phyloP scores from a whole-genome alignment of 1,140 invertebrate species.

The Pogonomyrmex barbatus region DNA sequence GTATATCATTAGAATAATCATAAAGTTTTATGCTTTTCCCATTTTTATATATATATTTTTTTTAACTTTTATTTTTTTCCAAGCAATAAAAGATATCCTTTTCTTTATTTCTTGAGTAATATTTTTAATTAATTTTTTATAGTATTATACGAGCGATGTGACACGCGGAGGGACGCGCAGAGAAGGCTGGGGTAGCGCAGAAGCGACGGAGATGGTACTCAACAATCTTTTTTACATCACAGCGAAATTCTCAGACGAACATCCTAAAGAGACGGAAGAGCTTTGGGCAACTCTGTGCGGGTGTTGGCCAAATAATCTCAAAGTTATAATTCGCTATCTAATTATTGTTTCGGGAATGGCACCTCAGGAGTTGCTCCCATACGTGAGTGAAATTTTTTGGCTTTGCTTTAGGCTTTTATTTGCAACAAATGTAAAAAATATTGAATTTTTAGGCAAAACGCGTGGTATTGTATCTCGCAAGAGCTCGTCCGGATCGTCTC shows the following conservation, averaged over 20 bases:
- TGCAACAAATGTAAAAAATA: neutral
- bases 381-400: slow-evolving; percentile 88
- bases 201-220: slow-evolving; percentile 99
- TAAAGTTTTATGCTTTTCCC: neutral
- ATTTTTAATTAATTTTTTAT: slow-evolving; percentile 67
- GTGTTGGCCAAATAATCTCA: slow-evolving; percentile 98
- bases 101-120: neutral
- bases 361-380: slow-evolving; percentile 95
- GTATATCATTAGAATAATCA: slow-evolving; percentile 12
- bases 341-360: slow-evolving; percentile 98
- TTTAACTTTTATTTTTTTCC: neutral
- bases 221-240: slow-evolving; percentile 99
- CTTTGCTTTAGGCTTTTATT: neutral
- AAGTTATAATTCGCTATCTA: slow-evolving; percentile 98
- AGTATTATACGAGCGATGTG: slow-evolving; percentile 92
- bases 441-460: slow-evolving; percentile 92
- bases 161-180: slow-evolving; percentile 89
- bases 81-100: neutral
- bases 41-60: neutral
- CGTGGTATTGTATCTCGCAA: slow-evolving; percentile 96
- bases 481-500: slow-evolving; percentile 95
- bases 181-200: slow-evolving; percentile 98
- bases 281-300: slow-evolving; percentile 98
- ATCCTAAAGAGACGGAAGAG: slow-evolving; percentile 97
- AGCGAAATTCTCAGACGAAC: slow-evolving; percentile 98